Evolutionary conservation across 2,113 vertebrate species (phyloP).

Genomic region (Corythornis vintsioides): DNA sequence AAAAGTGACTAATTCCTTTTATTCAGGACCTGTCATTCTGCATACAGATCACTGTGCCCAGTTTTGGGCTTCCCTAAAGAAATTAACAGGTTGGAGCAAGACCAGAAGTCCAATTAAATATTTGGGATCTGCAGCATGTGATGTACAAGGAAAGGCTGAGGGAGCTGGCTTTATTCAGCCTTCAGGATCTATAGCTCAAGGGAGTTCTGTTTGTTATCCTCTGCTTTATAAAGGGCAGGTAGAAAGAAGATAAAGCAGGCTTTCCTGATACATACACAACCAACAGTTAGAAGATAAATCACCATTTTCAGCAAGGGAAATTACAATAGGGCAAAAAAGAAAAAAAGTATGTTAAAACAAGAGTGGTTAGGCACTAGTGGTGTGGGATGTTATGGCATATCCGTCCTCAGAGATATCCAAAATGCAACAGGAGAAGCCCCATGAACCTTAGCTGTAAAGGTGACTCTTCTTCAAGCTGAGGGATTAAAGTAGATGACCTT

Average conservation of each 20-base stretch:
- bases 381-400: neutral
- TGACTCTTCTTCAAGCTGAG: neutral
- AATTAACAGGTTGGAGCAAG: neutral
- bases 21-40: neutral
- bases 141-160: neutral
- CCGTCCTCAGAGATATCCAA: neutral
- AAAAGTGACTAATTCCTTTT: neutral
- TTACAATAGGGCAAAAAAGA: neutral
- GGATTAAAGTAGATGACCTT: neutral
- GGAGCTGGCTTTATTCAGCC: neutral
- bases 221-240: rapidly evolving
- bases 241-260: neutral
- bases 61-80: neutral
- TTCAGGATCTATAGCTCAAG: neutral
- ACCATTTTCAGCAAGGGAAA: neutral
- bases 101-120: neutral
- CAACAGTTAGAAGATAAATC: neutral
- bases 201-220: neutral
- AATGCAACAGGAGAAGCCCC: neutral
- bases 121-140: neutral
- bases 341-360: neutral
- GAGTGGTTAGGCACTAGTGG: neutral
- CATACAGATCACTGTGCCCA: neutral
- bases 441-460: neutral
- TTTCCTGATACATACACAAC: neutral